phyloP scores from a whole-genome alignment of 2,797 vertebrate species.

The Clarias fuscus region DNA sequence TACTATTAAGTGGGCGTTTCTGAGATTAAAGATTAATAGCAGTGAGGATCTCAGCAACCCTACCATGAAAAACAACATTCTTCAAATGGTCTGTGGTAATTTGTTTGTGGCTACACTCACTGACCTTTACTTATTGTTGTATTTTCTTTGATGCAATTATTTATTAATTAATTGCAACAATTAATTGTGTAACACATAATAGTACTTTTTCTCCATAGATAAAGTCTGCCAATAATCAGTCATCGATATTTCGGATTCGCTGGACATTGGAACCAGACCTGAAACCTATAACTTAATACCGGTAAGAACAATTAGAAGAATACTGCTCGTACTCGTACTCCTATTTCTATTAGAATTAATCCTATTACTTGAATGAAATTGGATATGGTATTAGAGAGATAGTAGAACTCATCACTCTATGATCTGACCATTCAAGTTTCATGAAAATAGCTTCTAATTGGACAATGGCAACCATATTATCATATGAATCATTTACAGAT shows the following conservation, averaged over 20 bases:
- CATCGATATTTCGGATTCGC: neutral
- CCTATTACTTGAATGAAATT: neutral
- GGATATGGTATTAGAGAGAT: neutral
- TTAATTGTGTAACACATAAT: neutral
- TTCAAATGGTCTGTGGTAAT: too few relatives aligned
- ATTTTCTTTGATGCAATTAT: neutral
- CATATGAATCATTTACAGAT: too few relatives aligned
- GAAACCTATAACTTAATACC: neutral
- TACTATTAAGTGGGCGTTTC: too few relatives aligned
- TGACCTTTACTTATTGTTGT: too few relatives aligned
- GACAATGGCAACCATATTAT: too few relatives aligned
- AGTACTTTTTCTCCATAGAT: neutral
- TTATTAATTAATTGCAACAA: too few relatives aligned
- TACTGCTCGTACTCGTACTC: neutral
- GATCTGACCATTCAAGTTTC: neutral
- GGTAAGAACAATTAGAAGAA: neutral
- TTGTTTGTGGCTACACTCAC: too few relatives aligned
- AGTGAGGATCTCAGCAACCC: too few relatives aligned
- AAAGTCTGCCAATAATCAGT: neutral
- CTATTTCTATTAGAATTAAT: too few relatives aligned
- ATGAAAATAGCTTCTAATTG: neutral
- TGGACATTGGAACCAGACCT: conserved; percentile 4
- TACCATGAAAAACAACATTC: too few relatives aligned
- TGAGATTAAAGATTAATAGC: too few relatives aligned
- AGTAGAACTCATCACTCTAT: too few relatives aligned